Percentiles rank a stretch among this genome's conserved stretches.
phyloP scores from a whole-genome alignment of 1,140 invertebrate genomes.

The Drosophila quadrilineata region DNA sequence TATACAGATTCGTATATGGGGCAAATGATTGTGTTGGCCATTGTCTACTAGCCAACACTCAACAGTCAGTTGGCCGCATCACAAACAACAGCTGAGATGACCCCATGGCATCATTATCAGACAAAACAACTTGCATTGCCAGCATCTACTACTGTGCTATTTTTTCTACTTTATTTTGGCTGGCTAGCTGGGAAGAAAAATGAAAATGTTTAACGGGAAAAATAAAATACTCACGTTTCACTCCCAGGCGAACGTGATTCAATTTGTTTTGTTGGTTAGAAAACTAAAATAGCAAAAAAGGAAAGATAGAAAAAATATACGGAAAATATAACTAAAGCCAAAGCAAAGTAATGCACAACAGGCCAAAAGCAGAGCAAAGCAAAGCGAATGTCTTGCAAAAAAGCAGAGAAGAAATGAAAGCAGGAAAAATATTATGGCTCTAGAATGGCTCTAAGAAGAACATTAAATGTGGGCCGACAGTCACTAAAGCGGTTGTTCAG shows the following conservation, averaged over 20 bases:
- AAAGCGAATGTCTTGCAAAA: slow-evolving; percentile 32
- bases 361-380: slow-evolving; percentile 23
- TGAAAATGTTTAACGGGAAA: slow-evolving; percentile 79
- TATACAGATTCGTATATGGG: slow-evolving; percentile 11
- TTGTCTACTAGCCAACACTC: slow-evolving; percentile 56
- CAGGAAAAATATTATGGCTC: slow-evolving; percentile 36
- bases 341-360: slow-evolving; percentile 11
- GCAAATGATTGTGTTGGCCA: slow-evolving; percentile 59
- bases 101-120: slow-evolving; percentile 71
- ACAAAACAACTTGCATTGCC: slow-evolving; percentile 56
- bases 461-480: slow-evolving; percentile 44
- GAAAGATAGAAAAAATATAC: too few species aligned
- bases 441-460: slow-evolving; percentile 7
- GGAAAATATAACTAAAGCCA: slow-evolving; percentile 55
- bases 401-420: too few species aligned
- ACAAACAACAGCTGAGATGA: slow-evolving; percentile 35
- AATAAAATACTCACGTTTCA: slow-evolving; percentile 78
- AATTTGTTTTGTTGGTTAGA: slow-evolving; percentile 79
- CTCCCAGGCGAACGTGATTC: slow-evolving; percentile 73
- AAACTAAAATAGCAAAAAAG: slow-evolving; percentile 75
- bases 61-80: slow-evolving; percentile 32
- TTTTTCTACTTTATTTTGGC: slow-evolving; percentile 20
- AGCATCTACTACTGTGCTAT: not conserved
- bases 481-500: not conserved
- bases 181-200: slow-evolving; percentile 55